Percentiles rank a stretch among this genome's conserved stretches.
These are phyloP conservation scores for Alethe diademata DNA, from an alignment of 2,113 vertebrate species.

Conservation along the genomic window DNA sequence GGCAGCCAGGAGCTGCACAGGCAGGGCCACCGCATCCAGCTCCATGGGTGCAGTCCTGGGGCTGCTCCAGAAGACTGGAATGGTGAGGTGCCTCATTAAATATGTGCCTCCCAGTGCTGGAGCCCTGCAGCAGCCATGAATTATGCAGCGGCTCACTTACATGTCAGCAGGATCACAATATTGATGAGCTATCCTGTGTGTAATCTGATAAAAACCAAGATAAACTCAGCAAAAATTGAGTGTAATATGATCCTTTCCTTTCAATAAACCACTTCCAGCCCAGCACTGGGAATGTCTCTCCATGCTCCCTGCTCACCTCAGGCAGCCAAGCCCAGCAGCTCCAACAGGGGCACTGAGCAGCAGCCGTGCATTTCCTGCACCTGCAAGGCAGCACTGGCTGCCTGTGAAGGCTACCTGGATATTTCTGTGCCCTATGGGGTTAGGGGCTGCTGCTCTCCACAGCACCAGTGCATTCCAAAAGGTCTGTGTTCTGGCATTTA, in stretches of 20 bases:
- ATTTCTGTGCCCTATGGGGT: constrained; percentile 68
- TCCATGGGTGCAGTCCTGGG: accelerated
- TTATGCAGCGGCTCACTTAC: constrained; percentile 48
- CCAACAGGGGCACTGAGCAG: accelerated
- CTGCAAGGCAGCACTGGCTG: constrained; percentile 1
- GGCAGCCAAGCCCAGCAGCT: neutral
- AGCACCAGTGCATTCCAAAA: constrained; percentile 65
- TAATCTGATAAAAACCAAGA: constrained; percentile 65
- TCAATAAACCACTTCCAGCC: constrained; percentile 29
- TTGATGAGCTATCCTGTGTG: constrained; percentile 59
- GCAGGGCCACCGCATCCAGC: neutral
- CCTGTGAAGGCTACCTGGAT: constrained; percentile 59
- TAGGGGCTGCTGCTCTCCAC: constrained; percentile 61
- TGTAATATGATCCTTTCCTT: constrained; percentile 40
- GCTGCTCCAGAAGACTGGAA: neutral
- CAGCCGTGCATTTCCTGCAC: neutral
- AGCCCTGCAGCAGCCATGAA: constrained; percentile 61
- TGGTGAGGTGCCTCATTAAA: constrained; percentile 40
- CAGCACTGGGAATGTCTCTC: neutral
- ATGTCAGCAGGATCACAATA: constrained; percentile 64
- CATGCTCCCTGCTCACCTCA: neutral
- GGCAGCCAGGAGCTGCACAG: neutral
- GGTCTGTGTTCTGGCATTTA: constrained; percentile 71
- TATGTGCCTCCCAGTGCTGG: neutral
- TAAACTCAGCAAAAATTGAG: constrained; percentile 65